These are phyloP conservation scores for Archegozetes longisetosus DNA, from an alignment of 1,140 invertebrate genomes.

Conservation along the genomic window DNA sequence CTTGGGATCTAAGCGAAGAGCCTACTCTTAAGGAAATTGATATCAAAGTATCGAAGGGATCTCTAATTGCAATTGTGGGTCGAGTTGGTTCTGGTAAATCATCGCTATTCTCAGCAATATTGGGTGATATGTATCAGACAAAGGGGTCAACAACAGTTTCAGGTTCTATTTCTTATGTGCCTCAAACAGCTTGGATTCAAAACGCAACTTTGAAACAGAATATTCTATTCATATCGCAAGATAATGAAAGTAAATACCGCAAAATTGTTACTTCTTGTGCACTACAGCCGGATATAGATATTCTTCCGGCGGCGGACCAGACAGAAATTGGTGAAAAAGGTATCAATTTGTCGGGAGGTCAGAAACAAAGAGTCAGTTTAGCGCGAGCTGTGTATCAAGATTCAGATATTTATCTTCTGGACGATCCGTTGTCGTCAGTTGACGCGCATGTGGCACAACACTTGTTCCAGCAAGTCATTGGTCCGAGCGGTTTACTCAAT, in stretches of 20 bases:
- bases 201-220: constrained; percentile 50
- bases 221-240: constrained; percentile 33
- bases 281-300: constrained; percentile 36
- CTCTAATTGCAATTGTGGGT: constrained; percentile 39
- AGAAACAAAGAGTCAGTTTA: constrained; percentile 35
- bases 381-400: constrained; percentile 34
- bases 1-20: constrained; percentile 23
- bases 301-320: constrained; percentile 46
- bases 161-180: constrained; percentile 43
- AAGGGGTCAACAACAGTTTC: constrained; percentile 32
- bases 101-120: constrained; percentile 38
- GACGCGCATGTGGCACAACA: constrained; percentile 34
- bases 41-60: constrained; percentile 25
- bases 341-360: constrained; percentile 33
- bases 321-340: constrained; percentile 81
- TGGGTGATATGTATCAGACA: constrained; percentile 38
- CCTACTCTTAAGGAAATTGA: constrained; percentile 32
- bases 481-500: constrained; percentile 29
- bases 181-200: constrained; percentile 47
- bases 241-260: constrained; percentile 32
- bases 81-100: constrained; percentile 43
- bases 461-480: constrained; percentile 30
- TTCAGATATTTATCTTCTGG: constrained; percentile 34
- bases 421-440: constrained; percentile 37
- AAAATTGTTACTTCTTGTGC: constrained; percentile 35